These are phyloP conservation scores for Pseudonaja textilis DNA, from an alignment of 2,113 vertebrate species.

Conservation along the genomic window DNA sequence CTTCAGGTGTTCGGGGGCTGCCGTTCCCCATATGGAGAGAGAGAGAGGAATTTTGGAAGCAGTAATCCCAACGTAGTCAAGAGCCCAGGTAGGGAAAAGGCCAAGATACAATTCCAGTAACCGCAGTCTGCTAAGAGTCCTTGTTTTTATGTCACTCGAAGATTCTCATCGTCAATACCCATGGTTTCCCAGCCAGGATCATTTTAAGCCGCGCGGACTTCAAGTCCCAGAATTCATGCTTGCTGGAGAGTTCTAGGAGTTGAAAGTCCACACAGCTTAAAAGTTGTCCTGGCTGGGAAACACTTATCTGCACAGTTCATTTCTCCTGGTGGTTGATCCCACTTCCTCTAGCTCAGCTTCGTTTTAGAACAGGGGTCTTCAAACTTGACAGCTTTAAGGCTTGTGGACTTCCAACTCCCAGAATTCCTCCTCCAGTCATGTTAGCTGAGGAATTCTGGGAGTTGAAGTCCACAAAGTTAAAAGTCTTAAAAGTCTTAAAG, in stretches of 20 bases:
- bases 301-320: no score
- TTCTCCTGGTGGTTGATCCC: no score
- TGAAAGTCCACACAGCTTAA: no score
- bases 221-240: neutral
- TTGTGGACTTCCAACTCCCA: neutral
- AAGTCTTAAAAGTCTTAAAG: no score
- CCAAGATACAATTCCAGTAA: neutral
- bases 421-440: neutral
- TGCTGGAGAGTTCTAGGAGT: neutral
- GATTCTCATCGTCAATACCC: neutral
- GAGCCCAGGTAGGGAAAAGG: neutral
- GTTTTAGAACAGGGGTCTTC: no score
- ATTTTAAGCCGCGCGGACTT: neutral
- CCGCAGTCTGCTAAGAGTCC: neutral
- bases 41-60: neutral
- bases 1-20: neutral
- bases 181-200: neutral
- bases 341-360: no score
- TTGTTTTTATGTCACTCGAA: neutral
- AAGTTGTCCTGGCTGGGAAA: no score
- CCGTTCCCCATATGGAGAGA: neutral
- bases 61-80: neutral
- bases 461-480: neutral
- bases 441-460: neutral
- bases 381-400: no score